These are phyloP conservation scores for Halocaridina rubra DNA, from an alignment of 2,888 invertebrate species.

Conservation along the genomic window DNA sequence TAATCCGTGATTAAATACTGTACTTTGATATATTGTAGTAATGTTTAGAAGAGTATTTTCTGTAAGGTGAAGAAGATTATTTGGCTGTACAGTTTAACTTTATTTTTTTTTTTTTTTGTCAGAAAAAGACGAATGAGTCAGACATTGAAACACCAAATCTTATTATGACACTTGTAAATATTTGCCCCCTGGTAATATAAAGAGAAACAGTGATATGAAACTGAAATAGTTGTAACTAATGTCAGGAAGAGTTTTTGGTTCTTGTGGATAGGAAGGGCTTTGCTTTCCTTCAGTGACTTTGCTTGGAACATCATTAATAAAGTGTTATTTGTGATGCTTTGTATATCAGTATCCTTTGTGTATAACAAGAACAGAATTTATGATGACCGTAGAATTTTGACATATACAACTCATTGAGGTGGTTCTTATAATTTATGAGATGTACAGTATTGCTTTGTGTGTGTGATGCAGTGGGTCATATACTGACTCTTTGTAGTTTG, in stretches of 20 bases:
- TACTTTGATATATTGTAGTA: background rate
- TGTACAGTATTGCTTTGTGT: too few relatives aligned
- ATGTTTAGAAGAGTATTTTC: background rate
- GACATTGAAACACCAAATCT: constrained; percentile 19
- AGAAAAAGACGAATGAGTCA: constrained; percentile 7
- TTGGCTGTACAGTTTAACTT: background rate
- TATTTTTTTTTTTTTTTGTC: background rate
- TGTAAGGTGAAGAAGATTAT: background rate
- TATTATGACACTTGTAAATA: constrained; percentile 20
- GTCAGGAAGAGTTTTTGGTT: constrained; percentile 30
- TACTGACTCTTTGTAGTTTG: too few relatives aligned
- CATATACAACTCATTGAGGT: too few relatives aligned
- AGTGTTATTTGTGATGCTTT: constrained; percentile 33
- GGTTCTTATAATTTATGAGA: too few relatives aligned
- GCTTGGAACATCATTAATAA: constrained; percentile 41
- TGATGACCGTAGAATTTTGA: too few relatives aligned
- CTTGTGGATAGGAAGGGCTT: constrained; percentile 40
- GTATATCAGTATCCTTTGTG: background rate
- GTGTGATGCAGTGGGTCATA: too few relatives aligned
- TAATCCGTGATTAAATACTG: too few relatives aligned
- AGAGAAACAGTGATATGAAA: background rate
- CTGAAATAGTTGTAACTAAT: too few relatives aligned
- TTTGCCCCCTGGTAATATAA: constrained; percentile 12
- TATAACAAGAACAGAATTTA: too few relatives aligned
- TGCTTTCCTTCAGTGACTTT: constrained; percentile 40